Evolutionary conservation across 2,797 vertebrate genomes (phyloP), one percentile per base, ranked within the genome.

Genomic region (Streptopelia turtur): DNA sequence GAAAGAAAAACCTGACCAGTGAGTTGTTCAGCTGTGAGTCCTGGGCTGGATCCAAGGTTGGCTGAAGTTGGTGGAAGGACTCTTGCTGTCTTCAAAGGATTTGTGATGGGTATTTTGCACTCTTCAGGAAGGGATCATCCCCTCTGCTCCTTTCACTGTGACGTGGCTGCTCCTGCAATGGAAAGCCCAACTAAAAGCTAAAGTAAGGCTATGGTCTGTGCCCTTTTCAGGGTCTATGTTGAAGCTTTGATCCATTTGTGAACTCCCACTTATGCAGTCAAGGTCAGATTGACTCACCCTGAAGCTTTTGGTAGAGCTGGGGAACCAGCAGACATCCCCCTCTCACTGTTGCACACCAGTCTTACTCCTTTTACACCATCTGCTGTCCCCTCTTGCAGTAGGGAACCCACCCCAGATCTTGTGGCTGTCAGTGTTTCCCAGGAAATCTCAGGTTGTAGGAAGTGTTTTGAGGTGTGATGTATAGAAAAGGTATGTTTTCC

Each of bases 261-360:
- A 22, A 30, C 45, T 74, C 30, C 16, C 13, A 33, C 3, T 69
- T 52, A 39, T 0, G 0, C 4, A 43, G 45, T n/a, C 57, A 55
- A 30, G 78, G 39, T 87, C 65, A 78, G 33, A 80, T 1, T 55
- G 55, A 31, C 16, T 57, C 27, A 49, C 68, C 27, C 63, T 69
- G 59, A 61, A 86, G 35, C 23, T 78, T 52, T 45, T 83, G 61
- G 14, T 20, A 47, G 52, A 83, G 28, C 43, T 65, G n/a, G 33
- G 39, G 22, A 59, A 56, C 25, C 31, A 39, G 41, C 6, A 57
- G 52, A 35, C 37, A 13, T 39, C 30, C 79, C 15, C 17, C 25
- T 16, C 31, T 78, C 0, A 0, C 59, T 84, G 37, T 70, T 89
- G 45, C 17, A 10, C 33, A 37, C 5, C 45, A 49, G 13, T 68